Conservation (phyloP, 2,888 invertebrate genomes). For the Phortica magna region DNA sequence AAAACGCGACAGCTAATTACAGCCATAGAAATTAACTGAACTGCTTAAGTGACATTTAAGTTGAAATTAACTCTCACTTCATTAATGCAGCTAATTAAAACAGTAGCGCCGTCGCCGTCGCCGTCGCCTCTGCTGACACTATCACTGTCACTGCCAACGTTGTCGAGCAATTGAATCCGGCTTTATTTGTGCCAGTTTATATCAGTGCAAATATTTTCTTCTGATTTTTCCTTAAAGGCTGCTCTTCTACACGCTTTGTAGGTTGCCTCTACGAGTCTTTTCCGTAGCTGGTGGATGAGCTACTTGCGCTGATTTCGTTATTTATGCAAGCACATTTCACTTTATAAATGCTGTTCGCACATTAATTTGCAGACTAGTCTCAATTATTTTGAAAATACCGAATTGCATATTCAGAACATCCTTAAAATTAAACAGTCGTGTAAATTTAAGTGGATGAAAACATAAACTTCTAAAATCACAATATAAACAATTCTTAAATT, state of each 20-base stretch:
- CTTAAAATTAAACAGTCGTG: too few species aligned
- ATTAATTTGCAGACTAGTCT: background rate
- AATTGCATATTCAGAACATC: too few species aligned
- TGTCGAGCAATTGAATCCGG: conserved; percentile 58
- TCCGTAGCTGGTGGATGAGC: conserved; percentile 39
- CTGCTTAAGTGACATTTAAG: conserved; percentile 12
- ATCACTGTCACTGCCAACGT: background rate
- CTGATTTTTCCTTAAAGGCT: conserved; percentile 36
- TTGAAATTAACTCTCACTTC: conserved; percentile 4
- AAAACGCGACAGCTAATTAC: conserved; percentile 9
- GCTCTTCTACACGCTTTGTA: conserved; percentile 15
- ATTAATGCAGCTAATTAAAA: conserved; percentile 27
- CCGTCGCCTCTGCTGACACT: background rate
- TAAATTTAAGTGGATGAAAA: too few species aligned
- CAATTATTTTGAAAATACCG: too few species aligned
- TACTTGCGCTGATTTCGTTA: conserved; percentile 43
- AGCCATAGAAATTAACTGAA: background rate
- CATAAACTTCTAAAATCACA: too few species aligned
- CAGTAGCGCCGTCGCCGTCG: background rate
- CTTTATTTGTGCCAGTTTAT: conserved; percentile 64
- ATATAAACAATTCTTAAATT: too few species aligned
- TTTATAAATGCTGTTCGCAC: conserved; percentile 28
- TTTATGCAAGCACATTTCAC: conserved; percentile 23
- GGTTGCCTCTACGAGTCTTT: conserved; percentile 42
- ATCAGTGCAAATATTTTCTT: conserved; percentile 43